Evolutionary conservation across 2,113 vertebrate genomes (phyloP), one percentile per base, ranked within the genome.

Genomic region (Eptesicus fuscus): DNA sequence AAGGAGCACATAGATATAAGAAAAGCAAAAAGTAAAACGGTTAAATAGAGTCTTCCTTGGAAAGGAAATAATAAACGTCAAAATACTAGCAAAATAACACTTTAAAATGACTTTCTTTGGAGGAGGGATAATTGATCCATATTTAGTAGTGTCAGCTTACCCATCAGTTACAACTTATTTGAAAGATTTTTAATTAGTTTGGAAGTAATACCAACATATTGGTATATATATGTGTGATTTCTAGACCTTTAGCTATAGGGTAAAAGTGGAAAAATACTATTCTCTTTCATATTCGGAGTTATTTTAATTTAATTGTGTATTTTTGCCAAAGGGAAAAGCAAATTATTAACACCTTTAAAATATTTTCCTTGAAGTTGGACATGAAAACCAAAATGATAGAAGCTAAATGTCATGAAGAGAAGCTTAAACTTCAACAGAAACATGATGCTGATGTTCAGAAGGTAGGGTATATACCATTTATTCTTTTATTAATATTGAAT

Each of bases 371-470:
- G 73, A 98, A 99, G 99, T 95, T 98, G 91, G 98, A 99, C 78
- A 98, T 99, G 98, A 99, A 98, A 98, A 98, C 98, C 96, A 99
- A 99, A 98, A 97, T 99, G 71, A 97, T 98, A 94, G 99, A 99
- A 98, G 99, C 99, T 71, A 99, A 98, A 96, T 99, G 99, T 97
- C 99, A 99, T 84, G 99, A 99, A 97, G 99, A 99, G 96, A 99
- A 98, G 82, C 98, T 99, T 93, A 99, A 98, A 95, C 97, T 99
- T 90, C 99, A 99, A 92, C 99, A 99, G 98, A 99, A 98, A 92
- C 99, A 99, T 0, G 99, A 99, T 89, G 94, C 96, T 70, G 99
- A 99, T 95, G 98, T 99, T 84, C 99, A 99, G 96, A 99, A 99
- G 99, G 99, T 99, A 98, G 84, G 93, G 35, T 86, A 16, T 20